Conservation (phyloP, 2,113 vertebrate species). For the Atlantisia rogersi region DNA sequence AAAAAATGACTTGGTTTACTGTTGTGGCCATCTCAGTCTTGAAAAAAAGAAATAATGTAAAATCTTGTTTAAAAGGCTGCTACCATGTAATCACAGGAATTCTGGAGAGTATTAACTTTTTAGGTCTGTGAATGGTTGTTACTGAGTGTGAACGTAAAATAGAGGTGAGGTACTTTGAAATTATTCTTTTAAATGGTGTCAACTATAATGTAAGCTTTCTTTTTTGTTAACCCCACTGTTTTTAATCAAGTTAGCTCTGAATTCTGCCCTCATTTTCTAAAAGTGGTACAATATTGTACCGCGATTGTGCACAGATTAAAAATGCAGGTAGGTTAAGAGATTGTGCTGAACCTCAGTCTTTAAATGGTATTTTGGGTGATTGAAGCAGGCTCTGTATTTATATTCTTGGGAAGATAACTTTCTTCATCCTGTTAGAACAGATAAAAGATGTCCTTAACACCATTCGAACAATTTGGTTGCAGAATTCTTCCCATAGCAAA, state of each 20-base stretch:
- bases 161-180: neutral
- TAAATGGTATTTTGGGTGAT: neutral
- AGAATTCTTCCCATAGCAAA: slow-evolving; percentile 44
- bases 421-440: neutral
- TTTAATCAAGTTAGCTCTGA: neutral
- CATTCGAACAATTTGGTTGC: neutral
- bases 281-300: neutral
- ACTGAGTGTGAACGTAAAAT: neutral
- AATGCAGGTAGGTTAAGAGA: neutral
- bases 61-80: neutral
- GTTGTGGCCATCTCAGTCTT: neutral
- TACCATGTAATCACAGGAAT: neutral
- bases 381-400: neutral
- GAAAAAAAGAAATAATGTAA: neutral
- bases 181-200: neutral
- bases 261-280: neutral
- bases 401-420: neutral
- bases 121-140: neutral
- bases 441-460: slow-evolving; percentile 43
- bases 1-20: neutral
- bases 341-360: neutral
- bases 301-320: neutral
- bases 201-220: neutral
- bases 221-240: neutral
- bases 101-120: neutral